A percentile compares a stretch with the other conserved stretches of the same genome.
phyloP scores from a whole-genome alignment of 2,113 vertebrate species.

The Tylochromis polylepis region DNA sequence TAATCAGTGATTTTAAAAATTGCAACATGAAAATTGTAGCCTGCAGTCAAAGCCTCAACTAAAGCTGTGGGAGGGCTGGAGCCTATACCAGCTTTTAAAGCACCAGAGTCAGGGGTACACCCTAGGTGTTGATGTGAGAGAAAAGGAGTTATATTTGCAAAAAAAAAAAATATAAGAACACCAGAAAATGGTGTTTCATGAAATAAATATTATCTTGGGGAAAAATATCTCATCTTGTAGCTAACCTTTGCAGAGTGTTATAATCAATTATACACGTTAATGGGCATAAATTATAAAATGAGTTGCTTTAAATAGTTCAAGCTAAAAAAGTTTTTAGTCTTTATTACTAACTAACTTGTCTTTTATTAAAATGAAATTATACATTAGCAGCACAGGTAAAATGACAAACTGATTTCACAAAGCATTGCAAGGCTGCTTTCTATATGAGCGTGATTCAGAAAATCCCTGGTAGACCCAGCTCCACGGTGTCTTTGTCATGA shows the following conservation, averaged over 20 bases:
- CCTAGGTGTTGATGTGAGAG: not conserved
- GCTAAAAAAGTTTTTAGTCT: too few relatives aligned
- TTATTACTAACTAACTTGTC: too few relatives aligned
- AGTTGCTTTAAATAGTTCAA: not conserved
- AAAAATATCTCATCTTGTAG: not conserved
- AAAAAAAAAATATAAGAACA: not conserved
- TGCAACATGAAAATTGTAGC: not conserved
- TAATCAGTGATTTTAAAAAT: not conserved
- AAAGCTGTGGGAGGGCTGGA: not conserved
- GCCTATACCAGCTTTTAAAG: not conserved
- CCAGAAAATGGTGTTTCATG: not conserved
- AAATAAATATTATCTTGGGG: not conserved
- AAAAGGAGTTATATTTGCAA: not conserved
- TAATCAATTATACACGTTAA: not conserved
- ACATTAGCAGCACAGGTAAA: not conserved
- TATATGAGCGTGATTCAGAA: conserved; percentile 14
- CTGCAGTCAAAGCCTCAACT: not conserved
- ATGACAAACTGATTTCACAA: not conserved
- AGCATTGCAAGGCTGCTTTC: not conserved
- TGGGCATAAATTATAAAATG: not conserved
- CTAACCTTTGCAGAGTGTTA: not conserved
- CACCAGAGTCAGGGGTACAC: not conserved
- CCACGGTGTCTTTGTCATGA: conserved; percentile 33
- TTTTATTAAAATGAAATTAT: not conserved
- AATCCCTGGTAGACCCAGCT: conserved; percentile 27